phyloP scores from a whole-genome alignment of 2,888 invertebrate genomes.

The Drosophila anomalipes region DNA sequence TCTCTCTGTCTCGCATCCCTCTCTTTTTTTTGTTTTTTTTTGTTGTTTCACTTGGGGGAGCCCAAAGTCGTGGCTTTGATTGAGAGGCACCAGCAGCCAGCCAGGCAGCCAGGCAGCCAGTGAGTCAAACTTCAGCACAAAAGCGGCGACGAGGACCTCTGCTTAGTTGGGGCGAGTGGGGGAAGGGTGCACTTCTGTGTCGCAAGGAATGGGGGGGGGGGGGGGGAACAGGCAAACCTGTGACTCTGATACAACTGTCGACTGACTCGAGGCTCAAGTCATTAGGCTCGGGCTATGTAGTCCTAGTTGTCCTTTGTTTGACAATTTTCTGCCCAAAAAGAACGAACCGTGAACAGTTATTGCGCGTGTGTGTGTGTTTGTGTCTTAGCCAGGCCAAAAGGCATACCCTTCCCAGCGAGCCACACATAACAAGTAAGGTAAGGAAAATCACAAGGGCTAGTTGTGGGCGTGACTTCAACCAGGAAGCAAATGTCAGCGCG shows the following conservation, averaged over 20 bases:
- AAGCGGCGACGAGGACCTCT: conserved; percentile 55
- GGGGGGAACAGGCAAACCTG: conserved; percentile 15
- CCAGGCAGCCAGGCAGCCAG: conserved; percentile 33
- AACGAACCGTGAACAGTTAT: conserved; percentile 39
- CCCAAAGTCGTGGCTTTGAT: conserved; percentile 68
- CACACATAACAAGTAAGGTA: conserved; percentile 3
- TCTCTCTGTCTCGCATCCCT: not conserved
- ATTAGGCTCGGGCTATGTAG: conserved; percentile 59
- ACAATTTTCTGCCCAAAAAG: conserved; percentile 62
- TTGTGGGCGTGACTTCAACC: conserved; percentile 52
- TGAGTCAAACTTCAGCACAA: conserved; percentile 38
- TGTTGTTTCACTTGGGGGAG: conserved; percentile 57
- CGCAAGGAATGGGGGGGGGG: not conserved
- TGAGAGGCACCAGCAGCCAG: conserved; percentile 62
- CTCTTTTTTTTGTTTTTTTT: conserved; percentile 32
- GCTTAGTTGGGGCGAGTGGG: not conserved
- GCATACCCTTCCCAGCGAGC: conserved; percentile 1
- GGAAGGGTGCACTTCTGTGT: not conserved
- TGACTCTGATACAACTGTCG: conserved; percentile 39
- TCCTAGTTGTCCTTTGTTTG: conserved; percentile 64
- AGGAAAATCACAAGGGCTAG: conserved; percentile 17
- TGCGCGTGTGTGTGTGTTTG: conserved; percentile 11
- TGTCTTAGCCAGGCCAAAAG: conserved; percentile 57
- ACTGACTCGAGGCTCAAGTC: conserved; percentile 62
- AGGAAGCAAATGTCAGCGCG: conserved; percentile 63